Conservation (phyloP, 2,888 invertebrate species). For the Agrilus biguttatus region DNA sequence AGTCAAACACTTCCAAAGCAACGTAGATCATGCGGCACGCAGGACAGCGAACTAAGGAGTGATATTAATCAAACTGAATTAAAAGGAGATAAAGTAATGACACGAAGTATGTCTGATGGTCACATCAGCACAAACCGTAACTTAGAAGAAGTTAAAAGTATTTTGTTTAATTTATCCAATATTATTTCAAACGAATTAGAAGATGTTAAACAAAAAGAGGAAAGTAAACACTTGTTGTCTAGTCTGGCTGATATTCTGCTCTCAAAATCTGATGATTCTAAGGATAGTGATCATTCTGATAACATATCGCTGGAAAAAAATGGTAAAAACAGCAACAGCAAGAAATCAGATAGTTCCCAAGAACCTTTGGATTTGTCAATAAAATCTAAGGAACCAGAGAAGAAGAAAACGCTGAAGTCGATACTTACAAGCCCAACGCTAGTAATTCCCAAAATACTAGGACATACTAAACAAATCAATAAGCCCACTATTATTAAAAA, state of each 20-base stretch:
- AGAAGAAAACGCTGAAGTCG: conserved; percentile 4
- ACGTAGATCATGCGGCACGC: too few species aligned
- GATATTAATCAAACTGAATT: too few species aligned
- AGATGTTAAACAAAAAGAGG: conserved; percentile 8
- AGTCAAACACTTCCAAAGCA: too few species aligned
- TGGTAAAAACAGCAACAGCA: neutral
- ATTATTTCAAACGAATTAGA: conserved; percentile 10
- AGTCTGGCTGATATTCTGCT: conserved; percentile 11
- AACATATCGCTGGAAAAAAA: conserved; percentile 4
- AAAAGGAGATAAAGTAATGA: too few species aligned
- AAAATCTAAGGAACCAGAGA: conserved; percentile 1
- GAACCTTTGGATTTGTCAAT: conserved; percentile 7
- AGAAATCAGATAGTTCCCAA: conserved; percentile 2
- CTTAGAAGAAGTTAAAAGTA: conserved; percentile 10
- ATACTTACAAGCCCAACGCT: conserved; percentile 5
- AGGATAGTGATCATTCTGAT: conserved; percentile 8
- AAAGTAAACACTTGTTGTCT: conserved; percentile 11
- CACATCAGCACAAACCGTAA: conserved; percentile 4
- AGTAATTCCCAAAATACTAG: neutral
- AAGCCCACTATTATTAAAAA: neutral
- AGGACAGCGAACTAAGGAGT: too few species aligned
- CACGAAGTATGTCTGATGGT: conserved; percentile 2
- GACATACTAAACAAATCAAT: neutral
- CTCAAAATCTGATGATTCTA: conserved; percentile 5
- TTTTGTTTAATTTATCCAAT: conserved; percentile 11